Percentiles rank a stretch among this genome's conserved stretches.
phyloP scores from a whole-genome alignment of 1,140 invertebrate genomes.

The Carposina sasakii region DNA sequence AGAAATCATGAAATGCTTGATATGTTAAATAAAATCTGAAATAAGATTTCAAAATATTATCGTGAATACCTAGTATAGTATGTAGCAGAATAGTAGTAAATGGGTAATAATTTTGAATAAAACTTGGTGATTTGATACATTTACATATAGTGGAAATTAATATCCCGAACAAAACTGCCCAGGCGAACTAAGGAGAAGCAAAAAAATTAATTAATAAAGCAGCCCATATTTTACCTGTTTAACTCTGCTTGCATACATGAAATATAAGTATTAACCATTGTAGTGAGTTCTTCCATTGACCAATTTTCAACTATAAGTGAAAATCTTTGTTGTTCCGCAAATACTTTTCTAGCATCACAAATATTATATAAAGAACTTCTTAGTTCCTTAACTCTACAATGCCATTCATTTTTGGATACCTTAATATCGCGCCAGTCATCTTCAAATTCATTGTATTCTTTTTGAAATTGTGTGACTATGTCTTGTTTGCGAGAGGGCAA shows the following conservation, averaged over 20 bases:
- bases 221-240: conserved; percentile 65
- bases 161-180: too few species aligned
- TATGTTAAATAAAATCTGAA: conserved; percentile 61
- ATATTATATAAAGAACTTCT: conserved; percentile 61
- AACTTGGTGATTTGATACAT: too few species aligned
- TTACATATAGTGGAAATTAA: too few species aligned
- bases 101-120: too few species aligned
- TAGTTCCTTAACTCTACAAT: conserved; percentile 57
- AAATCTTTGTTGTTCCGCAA: conserved; percentile 66
- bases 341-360: conserved; percentile 70
- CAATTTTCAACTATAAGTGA: conserved; percentile 70
- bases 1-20: conserved; percentile 74
- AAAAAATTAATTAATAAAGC: too few species aligned
- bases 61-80: too few species aligned
- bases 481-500: conserved; percentile 72
- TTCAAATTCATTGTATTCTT: conserved; percentile 73
- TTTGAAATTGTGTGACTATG: conserved; percentile 70
- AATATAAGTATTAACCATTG: conserved; percentile 71
- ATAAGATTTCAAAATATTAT: conserved; percentile 13
- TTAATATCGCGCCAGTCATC: conserved; percentile 69
- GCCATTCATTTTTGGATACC: conserved; percentile 65
- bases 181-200: too few species aligned
- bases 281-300: conserved; percentile 64
- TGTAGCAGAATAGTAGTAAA: too few species aligned
- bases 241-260: conserved; percentile 73